Percentiles rank a stretch among this genome's conserved stretches.
Evolutionary conservation across 2,888 invertebrate species (phyloP).

Genomic region (Phortica magna): DNA sequence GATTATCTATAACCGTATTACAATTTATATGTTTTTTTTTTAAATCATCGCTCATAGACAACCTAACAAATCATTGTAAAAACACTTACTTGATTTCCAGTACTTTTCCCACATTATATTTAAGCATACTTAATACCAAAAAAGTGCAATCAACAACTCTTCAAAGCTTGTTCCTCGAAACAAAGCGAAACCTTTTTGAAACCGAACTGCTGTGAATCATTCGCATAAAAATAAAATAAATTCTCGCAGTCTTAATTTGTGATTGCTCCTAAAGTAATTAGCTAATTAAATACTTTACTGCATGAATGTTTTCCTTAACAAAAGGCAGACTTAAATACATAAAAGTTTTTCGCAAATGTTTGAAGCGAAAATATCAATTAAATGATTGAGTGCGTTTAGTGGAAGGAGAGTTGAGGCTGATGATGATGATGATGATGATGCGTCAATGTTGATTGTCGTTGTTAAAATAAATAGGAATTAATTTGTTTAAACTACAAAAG

Average conservation of each 20-base stretch:
- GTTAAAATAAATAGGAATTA: constrained; percentile 27
- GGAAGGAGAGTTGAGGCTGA: background rate
- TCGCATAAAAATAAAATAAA: background rate
- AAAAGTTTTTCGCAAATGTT: constrained; percentile 1
- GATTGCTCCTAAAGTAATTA: constrained; percentile 55
- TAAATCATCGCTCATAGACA: no score
- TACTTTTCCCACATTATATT: no score
- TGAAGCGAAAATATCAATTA: constrained; percentile 8
- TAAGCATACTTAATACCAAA: no score
- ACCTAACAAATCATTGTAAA: no score
- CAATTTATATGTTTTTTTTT: no score
- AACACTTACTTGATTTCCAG: no score
- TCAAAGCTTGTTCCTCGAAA: no score
- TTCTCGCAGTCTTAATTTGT: constrained; percentile 21
- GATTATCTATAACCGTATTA: no score
- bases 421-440: background rate
- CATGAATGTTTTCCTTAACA: background rate
- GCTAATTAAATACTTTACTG: constrained; percentile 58
- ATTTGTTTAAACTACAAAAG: constrained; percentile 30
- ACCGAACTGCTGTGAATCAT: constrained; percentile 2
- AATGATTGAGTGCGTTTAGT: background rate
- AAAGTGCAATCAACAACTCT: no score
- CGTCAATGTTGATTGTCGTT: background rate
- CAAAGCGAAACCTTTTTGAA: background rate
- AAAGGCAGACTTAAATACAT: constrained; percentile 5